These are phyloP conservation scores for Slavum lentiscoides DNA, from an alignment of 2,888 invertebrate species.

Conservation along the genomic window DNA sequence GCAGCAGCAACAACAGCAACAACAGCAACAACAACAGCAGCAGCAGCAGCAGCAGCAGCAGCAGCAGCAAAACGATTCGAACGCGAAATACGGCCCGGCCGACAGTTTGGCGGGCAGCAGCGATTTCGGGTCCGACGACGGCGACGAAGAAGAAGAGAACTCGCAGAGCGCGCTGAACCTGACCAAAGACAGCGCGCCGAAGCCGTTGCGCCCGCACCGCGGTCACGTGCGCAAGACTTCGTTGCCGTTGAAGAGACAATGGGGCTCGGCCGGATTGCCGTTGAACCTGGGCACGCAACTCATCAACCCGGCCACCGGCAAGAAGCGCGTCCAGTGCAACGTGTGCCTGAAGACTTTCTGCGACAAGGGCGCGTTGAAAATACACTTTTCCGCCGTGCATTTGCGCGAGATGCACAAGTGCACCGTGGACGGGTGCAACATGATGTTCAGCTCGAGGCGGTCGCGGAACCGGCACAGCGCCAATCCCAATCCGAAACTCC, in stretches of 20 bases:
- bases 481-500: constrained; percentile 96
- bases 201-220: constrained; percentile 60
- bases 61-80: constrained; percentile 59
- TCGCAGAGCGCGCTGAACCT: constrained; percentile 69
- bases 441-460: constrained; percentile 97
- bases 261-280: constrained; percentile 73
- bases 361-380: constrained; percentile 98
- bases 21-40: constrained; percentile 59
- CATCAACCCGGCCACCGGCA: constrained; percentile 89
- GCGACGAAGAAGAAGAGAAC: constrained; percentile 66
- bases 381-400: constrained; percentile 98
- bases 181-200: constrained; percentile 64
- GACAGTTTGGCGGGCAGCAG: constrained; percentile 60
- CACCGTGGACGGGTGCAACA: constrained; percentile 96
- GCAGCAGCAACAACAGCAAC: constrained; percentile 59
- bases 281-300: constrained; percentile 85
- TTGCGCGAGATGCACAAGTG: constrained; percentile 99
- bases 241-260: constrained; percentile 76
- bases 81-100: constrained; percentile 58
- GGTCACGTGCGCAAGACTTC: constrained; percentile 68
- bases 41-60: constrained; percentile 59
- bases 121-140: constrained; percentile 65
- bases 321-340: constrained; percentile 96
- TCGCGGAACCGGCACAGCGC: constrained; percentile 96
- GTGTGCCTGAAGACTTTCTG: constrained; percentile 99